These are phyloP conservation scores for Sorex fumeus DNA, from an alignment of 2,113 vertebrate species.

Conservation along the genomic window DNA sequence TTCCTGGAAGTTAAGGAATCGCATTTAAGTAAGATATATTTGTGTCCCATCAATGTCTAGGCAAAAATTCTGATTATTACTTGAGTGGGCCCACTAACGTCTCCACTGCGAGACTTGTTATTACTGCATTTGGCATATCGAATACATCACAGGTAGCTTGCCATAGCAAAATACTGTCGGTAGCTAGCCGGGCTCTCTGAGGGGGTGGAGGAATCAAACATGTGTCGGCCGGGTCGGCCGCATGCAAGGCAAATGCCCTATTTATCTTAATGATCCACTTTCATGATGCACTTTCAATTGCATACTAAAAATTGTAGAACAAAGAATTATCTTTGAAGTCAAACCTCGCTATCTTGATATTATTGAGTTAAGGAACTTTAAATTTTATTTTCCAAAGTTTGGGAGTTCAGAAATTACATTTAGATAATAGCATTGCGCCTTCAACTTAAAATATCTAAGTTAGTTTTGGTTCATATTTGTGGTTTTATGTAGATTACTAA, in stretches of 20 bases:
- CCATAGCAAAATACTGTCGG: no score
- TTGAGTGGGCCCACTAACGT: no score
- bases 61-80: neutral
- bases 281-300: no score
- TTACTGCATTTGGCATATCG: no score
- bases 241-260: no score
- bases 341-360: neutral
- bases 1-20: neutral
- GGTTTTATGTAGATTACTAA: slow-evolving; percentile 29
- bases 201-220: no score
- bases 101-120: no score
- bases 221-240: no score
- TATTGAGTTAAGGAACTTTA: slow-evolving; percentile 36
- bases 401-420: slow-evolving; percentile 29
- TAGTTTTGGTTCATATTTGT: slow-evolving; percentile 42
- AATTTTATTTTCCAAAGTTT: slow-evolving; percentile 17
- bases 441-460: slow-evolving; percentile 62
- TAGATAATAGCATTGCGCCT: slow-evolving; percentile 6
- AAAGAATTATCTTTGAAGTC: slow-evolving; percentile 21
- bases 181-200: no score
- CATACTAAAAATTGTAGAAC: no score
- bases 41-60: neutral
- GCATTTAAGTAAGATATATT: neutral
- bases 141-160: no score
- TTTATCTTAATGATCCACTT: no score